phyloP scores from a whole-genome alignment of 1,140 invertebrate species.

The Anadara kagoshimensis region DNA sequence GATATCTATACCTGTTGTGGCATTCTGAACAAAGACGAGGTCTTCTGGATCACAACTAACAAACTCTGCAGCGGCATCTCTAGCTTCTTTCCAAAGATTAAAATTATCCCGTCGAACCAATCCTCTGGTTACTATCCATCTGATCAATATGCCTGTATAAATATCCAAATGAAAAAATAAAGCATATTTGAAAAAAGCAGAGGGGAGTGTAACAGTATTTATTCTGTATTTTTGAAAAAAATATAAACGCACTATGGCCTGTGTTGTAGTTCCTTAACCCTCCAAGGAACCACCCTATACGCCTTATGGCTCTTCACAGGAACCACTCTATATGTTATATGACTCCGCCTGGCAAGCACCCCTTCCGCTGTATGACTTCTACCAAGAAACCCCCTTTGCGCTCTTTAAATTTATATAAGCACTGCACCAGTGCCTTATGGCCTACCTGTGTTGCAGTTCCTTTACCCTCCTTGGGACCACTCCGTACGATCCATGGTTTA shows the following conservation, averaged over 20 bases:
- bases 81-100: slow-evolving; percentile 37
- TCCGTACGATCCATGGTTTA: slow-evolving; percentile 59
- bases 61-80: slow-evolving; percentile 43
- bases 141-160: neutral
- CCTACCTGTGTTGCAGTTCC: slow-evolving; percentile 46
- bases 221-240: too few species aligned
- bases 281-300: too few species aligned
- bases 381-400: neutral
- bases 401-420: too few species aligned
- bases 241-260: too few species aligned
- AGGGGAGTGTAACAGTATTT: too few species aligned
- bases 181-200: too few species aligned
- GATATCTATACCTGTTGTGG: slow-evolving; percentile 49
- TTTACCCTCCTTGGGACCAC: slow-evolving; percentile 45
- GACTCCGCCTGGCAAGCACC: too few species aligned
- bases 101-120: neutral
- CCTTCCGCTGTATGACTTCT: too few species aligned
- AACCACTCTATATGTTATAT: too few species aligned
- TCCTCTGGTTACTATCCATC: slow-evolving; percentile 1
- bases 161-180: too few species aligned
- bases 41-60: slow-evolving; percentile 48
- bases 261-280: too few species aligned
- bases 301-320: too few species aligned
- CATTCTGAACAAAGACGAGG: slow-evolving; percentile 53
- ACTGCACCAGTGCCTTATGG: neutral